Base-by-base conservation (phyloP, 2,113 vertebrate genomes). In the Shinisaurus crocodilurus region DNA sequence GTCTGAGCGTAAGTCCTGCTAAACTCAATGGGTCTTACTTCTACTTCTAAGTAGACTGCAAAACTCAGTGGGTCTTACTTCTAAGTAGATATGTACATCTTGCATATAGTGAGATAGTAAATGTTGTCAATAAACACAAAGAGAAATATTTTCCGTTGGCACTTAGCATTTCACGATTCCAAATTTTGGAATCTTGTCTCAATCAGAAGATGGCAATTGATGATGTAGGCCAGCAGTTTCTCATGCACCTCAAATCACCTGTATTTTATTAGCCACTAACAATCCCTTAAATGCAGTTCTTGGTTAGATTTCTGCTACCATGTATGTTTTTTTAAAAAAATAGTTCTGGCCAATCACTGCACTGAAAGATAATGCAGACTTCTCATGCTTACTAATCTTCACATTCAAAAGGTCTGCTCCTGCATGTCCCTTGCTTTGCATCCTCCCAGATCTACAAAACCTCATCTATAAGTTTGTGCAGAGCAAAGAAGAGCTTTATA, bases 401-500 rank as follows among this genome's bases (percentile, higher is more conserved):
- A 37, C 13, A 89, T 92, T 60, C 45, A 34, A 81, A 60, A 43
- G 16, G 9, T 87, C 84, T 9, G 63, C 88, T 92, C 89, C 0
- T 77, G 88, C 67, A 80, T 18, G 0, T 85, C 3, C 29, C 80
- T 90, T 86, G 87, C 12, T 86, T 79, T 85, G 0, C 23, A 65
- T 75, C 89, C 88, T 81, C 65, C 54, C 0, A 0, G 45, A 12
- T 84, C 90, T 88, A 67, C 87, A 57, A 92, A 89, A 87, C 25
- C 34, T 82, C 79, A 85, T 37, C 43, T 1, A 67, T n/a, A 91
- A 20, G 10, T 85, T 92, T 95, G 25, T 89, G 72, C 69, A 82
- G 83, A 92, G 74, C 70, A 92, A 94, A 92, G 90, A 92, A 76
- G 88, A 91, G 76, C 70, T 90, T 77, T 86, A 86, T 12, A 88